These are phyloP conservation scores for Chlamydotis undulata DNA, from an alignment of 2,113 vertebrate genomes.

Conservation along the genomic window DNA sequence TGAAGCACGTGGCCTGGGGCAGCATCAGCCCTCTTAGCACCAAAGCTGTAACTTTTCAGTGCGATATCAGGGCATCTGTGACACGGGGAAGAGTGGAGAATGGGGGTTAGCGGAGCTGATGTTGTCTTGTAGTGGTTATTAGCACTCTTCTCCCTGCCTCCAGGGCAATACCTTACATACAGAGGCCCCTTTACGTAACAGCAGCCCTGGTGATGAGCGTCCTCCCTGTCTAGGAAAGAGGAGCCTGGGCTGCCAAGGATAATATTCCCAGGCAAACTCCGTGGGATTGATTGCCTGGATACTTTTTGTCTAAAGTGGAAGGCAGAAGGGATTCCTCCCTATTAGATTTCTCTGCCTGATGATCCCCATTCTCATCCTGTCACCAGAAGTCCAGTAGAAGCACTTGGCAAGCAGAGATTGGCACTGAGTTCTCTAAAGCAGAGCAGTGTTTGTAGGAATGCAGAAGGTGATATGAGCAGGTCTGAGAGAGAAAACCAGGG, in stretches of 20 bases:
- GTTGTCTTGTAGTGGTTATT: background rate
- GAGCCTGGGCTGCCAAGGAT: fast-evolving
- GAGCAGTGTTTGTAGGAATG: background rate
- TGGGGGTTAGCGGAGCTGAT: background rate
- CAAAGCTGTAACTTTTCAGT: background rate
- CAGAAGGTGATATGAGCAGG: no score
- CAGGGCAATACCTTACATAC: background rate
- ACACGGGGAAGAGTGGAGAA: background rate
- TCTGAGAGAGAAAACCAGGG: fast-evolving
- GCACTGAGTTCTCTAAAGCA: background rate
- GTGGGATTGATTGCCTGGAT: background rate
- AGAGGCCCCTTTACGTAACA: background rate
- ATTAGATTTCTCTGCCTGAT: background rate
- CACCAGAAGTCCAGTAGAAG: background rate
- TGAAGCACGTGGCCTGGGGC: fast-evolving
- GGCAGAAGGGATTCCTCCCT: background rate
- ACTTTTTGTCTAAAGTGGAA: background rate
- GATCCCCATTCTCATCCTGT: background rate
- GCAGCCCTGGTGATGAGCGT: background rate
- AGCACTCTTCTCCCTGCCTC: background rate
- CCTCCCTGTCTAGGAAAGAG: background rate
- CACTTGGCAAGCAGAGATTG: background rate
- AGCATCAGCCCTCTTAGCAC: background rate
- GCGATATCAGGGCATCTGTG: background rate
- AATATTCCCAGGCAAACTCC: background rate